These are phyloP conservation scores for Nyctibius grandis DNA, from an alignment of 2,797 vertebrate species.

Conservation along the genomic window DNA sequence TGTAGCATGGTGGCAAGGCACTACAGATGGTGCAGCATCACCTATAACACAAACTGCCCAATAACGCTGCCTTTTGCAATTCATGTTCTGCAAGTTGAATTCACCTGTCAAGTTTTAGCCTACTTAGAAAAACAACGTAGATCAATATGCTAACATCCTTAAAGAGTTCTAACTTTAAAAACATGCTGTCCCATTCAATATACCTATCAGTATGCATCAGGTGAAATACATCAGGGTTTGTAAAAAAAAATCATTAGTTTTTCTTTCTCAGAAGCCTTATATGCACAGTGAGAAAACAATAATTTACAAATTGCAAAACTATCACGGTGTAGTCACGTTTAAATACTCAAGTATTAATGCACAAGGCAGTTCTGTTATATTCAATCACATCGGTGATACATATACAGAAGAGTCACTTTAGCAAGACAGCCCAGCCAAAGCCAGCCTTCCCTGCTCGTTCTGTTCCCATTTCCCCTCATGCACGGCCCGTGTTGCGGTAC, in stretches of 20 bases:
- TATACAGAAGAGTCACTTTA: accelerated
- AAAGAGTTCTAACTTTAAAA: not conserved
- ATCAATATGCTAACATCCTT: not conserved
- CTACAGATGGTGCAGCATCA: not conserved
- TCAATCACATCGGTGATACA: too few relatives aligned
- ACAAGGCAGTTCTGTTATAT: accelerated
- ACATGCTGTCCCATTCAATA: not conserved
- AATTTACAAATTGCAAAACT: not conserved
- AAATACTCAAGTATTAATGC: not conserved
- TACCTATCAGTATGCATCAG: too few relatives aligned
- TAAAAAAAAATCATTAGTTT: not conserved
- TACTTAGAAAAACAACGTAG: accelerated
- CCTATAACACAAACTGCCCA: too few relatives aligned
- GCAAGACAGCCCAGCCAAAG: not conserved
- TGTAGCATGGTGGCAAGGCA: not conserved
- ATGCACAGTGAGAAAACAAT: accelerated
- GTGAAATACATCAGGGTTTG: not conserved
- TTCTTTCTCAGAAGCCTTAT: not conserved
- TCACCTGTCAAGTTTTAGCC: not conserved
- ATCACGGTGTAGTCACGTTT: not conserved
- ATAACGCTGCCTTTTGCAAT: not conserved
- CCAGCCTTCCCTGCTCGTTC: not conserved
- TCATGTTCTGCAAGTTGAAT: not conserved
- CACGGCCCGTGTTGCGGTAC: not conserved
- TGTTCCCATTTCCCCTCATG: accelerated